Evolutionary conservation across 2,113 vertebrate species (phyloP), one percentile per base, ranked within the genome.

Genomic region (Scomber colias): DNA sequence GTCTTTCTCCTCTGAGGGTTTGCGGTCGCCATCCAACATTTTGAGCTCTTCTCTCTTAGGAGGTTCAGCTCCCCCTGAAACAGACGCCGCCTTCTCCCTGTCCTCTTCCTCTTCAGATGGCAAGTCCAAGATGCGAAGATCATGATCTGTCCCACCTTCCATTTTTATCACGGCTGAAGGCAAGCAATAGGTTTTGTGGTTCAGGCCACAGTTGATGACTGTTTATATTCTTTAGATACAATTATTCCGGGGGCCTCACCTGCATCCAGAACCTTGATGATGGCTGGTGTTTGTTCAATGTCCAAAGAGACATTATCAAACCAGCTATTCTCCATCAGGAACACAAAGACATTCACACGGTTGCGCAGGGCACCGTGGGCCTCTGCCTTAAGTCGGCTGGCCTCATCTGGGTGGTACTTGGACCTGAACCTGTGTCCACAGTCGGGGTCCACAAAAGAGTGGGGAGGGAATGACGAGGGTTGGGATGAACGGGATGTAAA

Each of bases 331-430:
- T 98, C 97, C 94, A 97, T 94, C 62, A 98, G 95, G 78, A 95
- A 97, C 55, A 94, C 83, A 85, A 96, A 98, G 40, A 97, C 96
- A 16, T 86, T 93, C 40, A 97, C 90, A 1, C 97, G 93, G 85
- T 97, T 98, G 71, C 95, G 94, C 51, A 98, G 93, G 54, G 95
- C 93, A 15, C 93, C 91, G 60, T 94, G 95, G 55, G 96, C 94
- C 77, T 97, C 97, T 30, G 95, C 95, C 76, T 96, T 95, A 2
- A 96, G 94, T 45, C 93, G 93, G 5, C 95, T 96, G 11, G 95
- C 95, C 88, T 98, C 97, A 12, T 98, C 97, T 1, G 97, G 97
- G 84, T 98, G 97, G 81, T 98, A 98, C 83, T 97, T 98, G 54
- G 97, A 97, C n/a, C 96, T 95, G 87, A 98, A 98, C 97, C 97